Percentiles rank a stretch among this genome's conserved stretches.
Evolutionary conservation across 2,797 vertebrate species (phyloP).

Genomic region (Diplodus sargus): DNA sequence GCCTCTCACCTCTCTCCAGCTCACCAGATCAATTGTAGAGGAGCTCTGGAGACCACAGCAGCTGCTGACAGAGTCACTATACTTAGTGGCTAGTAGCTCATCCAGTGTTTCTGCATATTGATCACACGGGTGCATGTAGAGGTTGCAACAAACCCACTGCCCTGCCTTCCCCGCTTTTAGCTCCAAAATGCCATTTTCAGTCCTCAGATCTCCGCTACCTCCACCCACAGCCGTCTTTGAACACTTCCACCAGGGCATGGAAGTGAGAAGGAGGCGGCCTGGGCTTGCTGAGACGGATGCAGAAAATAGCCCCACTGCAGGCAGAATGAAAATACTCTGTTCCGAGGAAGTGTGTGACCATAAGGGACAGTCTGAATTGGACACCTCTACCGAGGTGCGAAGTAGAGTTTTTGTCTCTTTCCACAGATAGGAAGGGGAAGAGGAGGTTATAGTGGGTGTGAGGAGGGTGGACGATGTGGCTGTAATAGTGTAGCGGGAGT

Average conservation of each 20-base stretch:
- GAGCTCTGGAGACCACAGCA: slow-evolving; percentile 61
- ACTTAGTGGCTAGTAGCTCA: slow-evolving; percentile 67
- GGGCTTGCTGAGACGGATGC: slow-evolving; percentile 71
- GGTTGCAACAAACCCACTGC: slow-evolving; percentile 61
- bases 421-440: slow-evolving; percentile 51
- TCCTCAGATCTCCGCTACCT: slow-evolving; percentile 36
- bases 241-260: slow-evolving; percentile 46
- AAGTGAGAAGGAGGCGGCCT: slow-evolving; percentile 46
- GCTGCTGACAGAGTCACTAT: slow-evolving; percentile 70
- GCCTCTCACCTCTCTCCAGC: slow-evolving; percentile 52
- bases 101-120: slow-evolving; percentile 71
- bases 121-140: slow-evolving; percentile 68
- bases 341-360: slow-evolving; percentile 74
- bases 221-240: slow-evolving; percentile 41
- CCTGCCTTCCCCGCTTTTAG: slow-evolving; percentile 32
- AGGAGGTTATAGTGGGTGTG: slow-evolving; percentile 62
- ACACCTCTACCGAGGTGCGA: slow-evolving; percentile 87
- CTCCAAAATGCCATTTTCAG: slow-evolving; percentile 48
- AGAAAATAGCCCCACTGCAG: slow-evolving; percentile 75
- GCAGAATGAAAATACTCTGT: slow-evolving; percentile 72
- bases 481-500: slow-evolving; percentile 71
- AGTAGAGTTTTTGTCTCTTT: slow-evolving; percentile 84
- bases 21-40: slow-evolving; percentile 66
- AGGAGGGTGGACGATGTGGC: slow-evolving; percentile 53
- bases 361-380: slow-evolving; percentile 84